Evolutionary conservation across 2,888 invertebrate genomes (phyloP), one percentile per base, ranked within the genome.

Genomic region (Hirtodrosophila duncani): DNA sequence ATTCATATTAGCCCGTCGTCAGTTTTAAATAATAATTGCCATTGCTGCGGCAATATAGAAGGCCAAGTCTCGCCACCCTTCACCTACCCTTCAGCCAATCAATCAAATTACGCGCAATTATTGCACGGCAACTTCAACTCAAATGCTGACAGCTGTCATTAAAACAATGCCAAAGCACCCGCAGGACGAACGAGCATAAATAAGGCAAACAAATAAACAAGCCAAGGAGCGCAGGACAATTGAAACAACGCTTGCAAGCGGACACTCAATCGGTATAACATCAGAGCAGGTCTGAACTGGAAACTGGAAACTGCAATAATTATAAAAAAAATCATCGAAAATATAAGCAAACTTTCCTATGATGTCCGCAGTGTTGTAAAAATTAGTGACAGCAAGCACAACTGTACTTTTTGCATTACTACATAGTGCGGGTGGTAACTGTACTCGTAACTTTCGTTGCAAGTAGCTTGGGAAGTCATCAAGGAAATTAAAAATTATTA

Each of bases 401-500:
- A 52, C 61, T 45, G 45, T 30, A 62, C 42, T 4, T n/a, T n/a
- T n/a, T n/a, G n/a, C 6, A 17, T 20, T 23, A 30, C 20, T 9
- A 34, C 34, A 43, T 26, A 49, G 69, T 49, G n/a, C n/a, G 31
- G 37, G 27, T 27, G 10, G 9, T 24, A 18, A 10, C 21, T 16
- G 27, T 43, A 36, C 21, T 36, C 63, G 11, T 52, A 50, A 38
- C 59, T 33, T 41, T 44, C 39, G 38, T 17, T 45, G 63, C 33
- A 65, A 82, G 79, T 81, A 83, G 81, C 72, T 83, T 82, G 68
- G n/a, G 69, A 60, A 80, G 81, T 83, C 84, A 84, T 84, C 77
- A 79, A 81, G 84, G 83, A 83, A 83, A 83, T 83, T 84, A 79
- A 83, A 81, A 83, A 81, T 83, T 84, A 83, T 84, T 83, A 81